A percentile compares a stretch with the other conserved stretches of the same genome.
These are phyloP conservation scores for Dermochelys coriacea DNA, from an alignment of 2,797 vertebrate species.

Conservation along the genomic window DNA sequence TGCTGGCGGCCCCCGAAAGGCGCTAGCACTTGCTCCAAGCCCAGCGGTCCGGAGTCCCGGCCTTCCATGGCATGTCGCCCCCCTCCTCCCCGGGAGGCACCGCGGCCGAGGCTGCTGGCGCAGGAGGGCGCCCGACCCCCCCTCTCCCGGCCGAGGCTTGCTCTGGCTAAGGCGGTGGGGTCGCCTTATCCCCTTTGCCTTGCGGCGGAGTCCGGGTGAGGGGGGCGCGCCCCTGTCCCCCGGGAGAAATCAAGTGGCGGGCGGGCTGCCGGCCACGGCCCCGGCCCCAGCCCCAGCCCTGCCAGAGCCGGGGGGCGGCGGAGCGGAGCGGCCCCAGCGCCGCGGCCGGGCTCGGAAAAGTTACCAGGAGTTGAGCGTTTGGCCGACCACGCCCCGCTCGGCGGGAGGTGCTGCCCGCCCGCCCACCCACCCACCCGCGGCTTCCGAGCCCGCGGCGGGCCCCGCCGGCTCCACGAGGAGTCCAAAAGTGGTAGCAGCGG, in stretches of 20 bases:
- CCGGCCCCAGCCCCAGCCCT: rapidly evolving
- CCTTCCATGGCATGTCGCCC: conserved; percentile 31
- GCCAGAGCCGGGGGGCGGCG: rapidly evolving
- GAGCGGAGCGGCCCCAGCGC: not conserved
- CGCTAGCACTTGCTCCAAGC: not conserved
- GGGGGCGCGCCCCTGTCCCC: conserved; percentile 5
- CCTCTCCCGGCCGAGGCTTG: not conserved
- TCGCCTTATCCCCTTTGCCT: conserved; percentile 26
- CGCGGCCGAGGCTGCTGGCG: not conserved
- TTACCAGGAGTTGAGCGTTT: not conserved
- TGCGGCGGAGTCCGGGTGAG: not conserved
- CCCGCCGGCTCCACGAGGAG: not conserved
- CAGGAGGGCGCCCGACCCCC: too few relatives aligned
- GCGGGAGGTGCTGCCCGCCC: not conserved
- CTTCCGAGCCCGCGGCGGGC: not conserved
- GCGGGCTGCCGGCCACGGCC: not conserved
- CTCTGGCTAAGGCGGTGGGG: not conserved
- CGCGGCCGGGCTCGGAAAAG: not conserved
- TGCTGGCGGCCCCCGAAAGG: not conserved
- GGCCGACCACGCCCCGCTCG: not conserved
- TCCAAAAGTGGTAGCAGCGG: too few relatives aligned
- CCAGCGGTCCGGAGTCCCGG: not conserved
- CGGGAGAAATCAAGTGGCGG: not conserved
- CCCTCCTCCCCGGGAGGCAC: too few relatives aligned
- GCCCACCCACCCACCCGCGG: not conserved